Percentiles rank a stretch among this genome's conserved stretches.
Conservation (phyloP, 2,888 invertebrate species). For the Oscheius sp. region DNA sequence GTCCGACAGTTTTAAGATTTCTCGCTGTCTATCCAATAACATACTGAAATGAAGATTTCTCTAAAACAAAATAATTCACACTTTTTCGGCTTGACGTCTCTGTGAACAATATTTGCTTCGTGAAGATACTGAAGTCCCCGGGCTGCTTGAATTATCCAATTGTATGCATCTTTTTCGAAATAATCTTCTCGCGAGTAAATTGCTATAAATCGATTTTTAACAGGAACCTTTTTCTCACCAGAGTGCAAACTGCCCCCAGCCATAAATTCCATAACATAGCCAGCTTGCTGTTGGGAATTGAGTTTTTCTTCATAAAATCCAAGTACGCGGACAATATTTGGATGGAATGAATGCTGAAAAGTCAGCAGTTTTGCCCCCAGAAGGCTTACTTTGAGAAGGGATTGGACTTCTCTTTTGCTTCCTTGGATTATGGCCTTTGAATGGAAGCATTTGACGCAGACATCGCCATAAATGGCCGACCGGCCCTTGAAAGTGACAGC, state of each 20-base stretch:
- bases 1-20: neutral
- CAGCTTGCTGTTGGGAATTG: neutral
- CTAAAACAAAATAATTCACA: neutral
- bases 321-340: constrained; percentile 5
- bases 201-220: neutral
- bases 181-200: neutral
- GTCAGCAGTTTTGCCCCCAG: neutral
- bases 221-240: neutral
- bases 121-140: constrained; percentile 10
- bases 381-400: neutral
- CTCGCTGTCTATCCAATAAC: neutral
- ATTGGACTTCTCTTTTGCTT: too few species aligned
- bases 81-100: constrained; percentile 11
- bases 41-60: neutral
- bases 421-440: too few species aligned
- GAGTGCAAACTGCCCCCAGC: neutral
- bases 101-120: neutral
- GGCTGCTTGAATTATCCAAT: constrained; percentile 2
- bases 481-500: too few species aligned
- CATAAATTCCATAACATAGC: constrained; percentile 23
- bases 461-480: too few species aligned
- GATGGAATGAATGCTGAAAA: neutral
- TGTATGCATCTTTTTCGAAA: neutral
- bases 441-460: too few species aligned
- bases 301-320: neutral